Base-by-base conservation (phyloP, 1,140 invertebrate genomes). In the Diploscapter pachys region DNA sequence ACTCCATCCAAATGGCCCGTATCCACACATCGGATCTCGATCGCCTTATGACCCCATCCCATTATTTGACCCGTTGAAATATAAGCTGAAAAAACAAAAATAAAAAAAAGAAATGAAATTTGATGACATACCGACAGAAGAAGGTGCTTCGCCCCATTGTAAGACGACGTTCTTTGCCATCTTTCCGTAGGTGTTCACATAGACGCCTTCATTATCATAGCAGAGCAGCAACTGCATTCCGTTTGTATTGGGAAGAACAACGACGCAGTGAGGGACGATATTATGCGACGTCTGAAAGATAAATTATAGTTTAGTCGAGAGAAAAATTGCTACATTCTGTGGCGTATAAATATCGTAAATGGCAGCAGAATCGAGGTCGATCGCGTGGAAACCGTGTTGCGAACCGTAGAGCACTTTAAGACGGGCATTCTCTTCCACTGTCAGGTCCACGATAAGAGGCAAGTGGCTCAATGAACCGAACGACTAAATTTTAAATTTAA, bases 21-120 rank as follows among this genome's bases (percentile, higher is more conserved):
- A 86, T 98, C 95, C 31, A 97, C 95, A 81, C 93, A 96, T 84
- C 89, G 89, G 57, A 78, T 78, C 89, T 99, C 97, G 85, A 99
- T 99, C 79, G 96, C 97, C 88, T 99, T 99, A 88, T 99, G 98
- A 80, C 97, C 97, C 97, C 97, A 99, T 71, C 97, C 97, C 96
- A 99, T 99, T 74, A 99, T 97, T 89, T 99, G 96, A 80, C 95
- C 95, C 72, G 95, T 98, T 4, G 83, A 86, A 56, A 84, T 85
- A 75, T 82, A 82, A n/a, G 81, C 81, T 85, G 55, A 66, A 83
- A 70, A 55, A 52, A 75, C 3, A 76, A n/a, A 9, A 54, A 63
- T 3, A 6, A 64, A 13, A 54, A n/a, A 53, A 78, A 55, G 1
- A 31, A 31, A 31, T 31, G 1, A 31, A 31, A 1, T 31, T 31